A percentile compares a stretch with the other conserved stretches of the same genome.
These are phyloP conservation scores for Montipora sp. DNA, from an alignment of 64 coral and sea anemone genomes.

Conservation along the genomic window DNA sequence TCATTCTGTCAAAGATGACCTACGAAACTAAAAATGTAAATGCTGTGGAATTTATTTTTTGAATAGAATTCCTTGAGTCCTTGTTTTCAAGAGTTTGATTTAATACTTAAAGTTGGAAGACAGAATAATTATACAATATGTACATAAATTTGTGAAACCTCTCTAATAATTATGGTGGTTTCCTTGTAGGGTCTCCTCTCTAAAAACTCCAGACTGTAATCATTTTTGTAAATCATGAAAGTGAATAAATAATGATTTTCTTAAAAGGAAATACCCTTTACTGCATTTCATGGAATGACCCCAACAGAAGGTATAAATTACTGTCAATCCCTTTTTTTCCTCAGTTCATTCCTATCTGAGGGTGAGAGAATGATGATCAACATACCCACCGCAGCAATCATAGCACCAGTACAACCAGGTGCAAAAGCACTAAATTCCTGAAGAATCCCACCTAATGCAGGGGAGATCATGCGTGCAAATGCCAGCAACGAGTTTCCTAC, in stretches of 20 bases:
- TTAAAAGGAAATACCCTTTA: too few species aligned
- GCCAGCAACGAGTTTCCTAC: slow-evolving; percentile 87
- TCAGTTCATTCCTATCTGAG: not conserved
- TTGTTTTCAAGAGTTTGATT: too few species aligned
- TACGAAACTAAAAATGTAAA: not conserved
- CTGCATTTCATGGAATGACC: not conserved
- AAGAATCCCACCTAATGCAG: slow-evolving; percentile 80
- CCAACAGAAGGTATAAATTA: not conserved
- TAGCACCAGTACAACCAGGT: slow-evolving; percentile 62
- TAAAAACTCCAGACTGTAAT: too few species aligned
- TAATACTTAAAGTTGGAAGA: too few species aligned
- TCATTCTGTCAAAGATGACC: slow-evolving; percentile 60
- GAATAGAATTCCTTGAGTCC: too few species aligned
- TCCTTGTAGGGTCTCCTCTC: too few species aligned
- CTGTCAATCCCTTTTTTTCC: not conserved
- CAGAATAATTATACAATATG: too few species aligned
- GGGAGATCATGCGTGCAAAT: slow-evolving; percentile 95
- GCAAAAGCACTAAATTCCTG: slow-evolving; percentile 77
- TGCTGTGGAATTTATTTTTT: too few species aligned
- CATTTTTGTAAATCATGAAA: too few species aligned
- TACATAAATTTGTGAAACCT: too few species aligned
- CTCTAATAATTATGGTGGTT: too few species aligned
- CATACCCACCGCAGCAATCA: slow-evolving; percentile 55
- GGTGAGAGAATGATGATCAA: slow-evolving; percentile 28
- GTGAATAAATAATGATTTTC: too few species aligned